Conservation (phyloP, 2,797 vertebrate genomes). For the Leucoraja ocellata region DNA sequence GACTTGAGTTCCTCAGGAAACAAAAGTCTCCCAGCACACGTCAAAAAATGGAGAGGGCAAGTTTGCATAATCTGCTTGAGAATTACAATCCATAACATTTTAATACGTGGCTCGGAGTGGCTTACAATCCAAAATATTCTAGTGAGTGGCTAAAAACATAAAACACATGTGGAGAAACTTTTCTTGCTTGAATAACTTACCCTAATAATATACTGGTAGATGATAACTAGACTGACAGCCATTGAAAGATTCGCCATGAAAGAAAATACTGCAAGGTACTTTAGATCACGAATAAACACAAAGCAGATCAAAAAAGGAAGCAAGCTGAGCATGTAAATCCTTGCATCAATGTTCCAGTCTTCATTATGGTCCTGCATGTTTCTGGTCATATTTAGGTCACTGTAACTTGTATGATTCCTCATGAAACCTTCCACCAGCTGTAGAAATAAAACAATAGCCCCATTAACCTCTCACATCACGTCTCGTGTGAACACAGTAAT, state of each 20-base stretch:
- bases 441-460: not conserved
- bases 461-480: not conserved
- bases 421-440: constrained; percentile 70
- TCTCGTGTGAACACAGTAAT: not conserved
- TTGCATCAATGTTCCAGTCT: constrained; percentile 58
- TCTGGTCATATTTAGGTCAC: constrained; percentile 47
- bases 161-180: not conserved
- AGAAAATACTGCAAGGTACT: constrained; percentile 66
- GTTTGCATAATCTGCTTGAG: not conserved
- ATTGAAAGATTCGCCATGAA: constrained; percentile 72
- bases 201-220: constrained; percentile 67
- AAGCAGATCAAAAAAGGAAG: constrained; percentile 70
- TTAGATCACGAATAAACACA: constrained; percentile 73
- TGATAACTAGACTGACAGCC: constrained; percentile 73
- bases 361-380: constrained; percentile 41
- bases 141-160: no score
- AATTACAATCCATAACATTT: not conserved
- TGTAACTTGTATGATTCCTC: constrained; percentile 46
- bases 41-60: not conserved
- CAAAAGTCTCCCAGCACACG: not conserved
- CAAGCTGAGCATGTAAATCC: constrained; percentile 73
- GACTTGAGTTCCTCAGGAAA: not conserved
- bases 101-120: not conserved
- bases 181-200: constrained; percentile 56
- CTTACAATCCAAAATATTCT: no score